A percentile compares a stretch with the other conserved stretches of the same genome.
phyloP scores from a whole-genome alignment of 2,797 vertebrate genomes.

The Eulemur rubriventer region DNA sequence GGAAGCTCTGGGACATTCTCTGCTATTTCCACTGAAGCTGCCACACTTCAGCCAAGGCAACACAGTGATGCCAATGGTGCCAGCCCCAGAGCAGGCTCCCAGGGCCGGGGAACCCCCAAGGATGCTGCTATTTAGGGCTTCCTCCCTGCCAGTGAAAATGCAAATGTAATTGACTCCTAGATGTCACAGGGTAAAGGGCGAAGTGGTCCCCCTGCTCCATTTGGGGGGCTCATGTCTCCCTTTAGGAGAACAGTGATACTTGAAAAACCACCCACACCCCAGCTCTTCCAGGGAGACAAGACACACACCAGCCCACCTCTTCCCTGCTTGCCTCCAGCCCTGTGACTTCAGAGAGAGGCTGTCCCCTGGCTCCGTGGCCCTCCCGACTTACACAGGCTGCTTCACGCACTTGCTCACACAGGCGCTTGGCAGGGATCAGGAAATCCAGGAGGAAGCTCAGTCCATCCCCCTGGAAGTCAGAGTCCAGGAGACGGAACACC shows the following conservation, averaged over 20 bases:
- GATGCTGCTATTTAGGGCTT: no score
- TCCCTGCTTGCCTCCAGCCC: neutral
- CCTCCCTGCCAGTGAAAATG: neutral
- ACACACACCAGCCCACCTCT: neutral
- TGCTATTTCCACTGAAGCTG: neutral
- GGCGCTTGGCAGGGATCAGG: conserved; percentile 95
- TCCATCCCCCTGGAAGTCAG: conserved; percentile 92
- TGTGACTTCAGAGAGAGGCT: neutral
- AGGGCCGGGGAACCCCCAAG: neutral
- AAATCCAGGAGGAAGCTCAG: conserved; percentile 95
- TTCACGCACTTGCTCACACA: conserved; percentile 94
- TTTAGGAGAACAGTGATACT: neutral
- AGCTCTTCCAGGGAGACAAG: neutral
- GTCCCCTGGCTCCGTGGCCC: neutral
- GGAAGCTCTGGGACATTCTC: neutral
- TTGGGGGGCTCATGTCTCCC: neutral
- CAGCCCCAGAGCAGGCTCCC: neutral
- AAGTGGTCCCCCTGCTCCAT: neutral
- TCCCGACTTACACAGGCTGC: conserved; percentile 93
- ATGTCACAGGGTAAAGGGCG: neutral
- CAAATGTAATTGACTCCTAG: neutral
- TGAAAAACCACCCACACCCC: neutral
- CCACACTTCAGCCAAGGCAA: neutral
- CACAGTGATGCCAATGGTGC: neutral
- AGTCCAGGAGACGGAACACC: conserved; percentile 95